Evolutionary conservation across 2,888 invertebrate genomes (phyloP).

Genomic region (Teinopalpus imperialis): DNA sequence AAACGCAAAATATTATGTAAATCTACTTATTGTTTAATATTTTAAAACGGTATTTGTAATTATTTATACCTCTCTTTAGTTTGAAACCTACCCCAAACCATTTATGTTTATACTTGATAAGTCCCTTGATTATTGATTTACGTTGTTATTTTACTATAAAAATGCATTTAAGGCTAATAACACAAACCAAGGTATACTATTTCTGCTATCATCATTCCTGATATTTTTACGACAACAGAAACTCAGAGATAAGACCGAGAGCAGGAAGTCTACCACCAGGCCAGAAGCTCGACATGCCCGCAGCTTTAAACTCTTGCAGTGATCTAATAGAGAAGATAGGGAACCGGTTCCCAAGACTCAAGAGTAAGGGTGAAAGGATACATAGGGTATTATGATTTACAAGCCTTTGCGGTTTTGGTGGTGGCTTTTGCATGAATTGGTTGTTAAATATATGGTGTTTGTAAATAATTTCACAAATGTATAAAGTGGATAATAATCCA

Average conservation of each 20-base stretch:
- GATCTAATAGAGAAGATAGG: constrained; percentile 77
- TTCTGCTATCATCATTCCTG: too few species aligned
- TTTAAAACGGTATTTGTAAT: too few species aligned
- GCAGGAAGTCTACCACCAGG: constrained; percentile 66
- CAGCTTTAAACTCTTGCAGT: constrained; percentile 47
- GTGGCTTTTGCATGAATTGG: constrained; percentile 20
- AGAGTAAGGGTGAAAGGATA: constrained; percentile 80
- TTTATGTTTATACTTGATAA: too few species aligned
- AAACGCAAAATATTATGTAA: too few species aligned
- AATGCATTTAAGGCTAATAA: too few species aligned
- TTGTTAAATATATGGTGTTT: constrained; percentile 2
- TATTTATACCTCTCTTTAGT: too few species aligned
- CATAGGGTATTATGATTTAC: constrained; percentile 78
- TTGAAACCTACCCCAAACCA: too few species aligned
- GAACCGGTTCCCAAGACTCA: constrained; percentile 69
- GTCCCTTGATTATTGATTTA: too few species aligned
- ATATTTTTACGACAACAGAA: constrained; percentile 42
- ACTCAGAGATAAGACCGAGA: constrained; percentile 53
- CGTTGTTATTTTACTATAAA: too few species aligned
- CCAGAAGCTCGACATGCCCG: constrained; percentile 40
- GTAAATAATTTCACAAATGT: constrained; percentile 18
- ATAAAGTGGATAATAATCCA: too few species aligned
- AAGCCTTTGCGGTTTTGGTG: constrained; percentile 21
- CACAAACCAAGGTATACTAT: too few species aligned
- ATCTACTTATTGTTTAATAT: too few species aligned